phyloP scores from a whole-genome alignment of 2,888 invertebrate species.

The Plusia festucae region DNA sequence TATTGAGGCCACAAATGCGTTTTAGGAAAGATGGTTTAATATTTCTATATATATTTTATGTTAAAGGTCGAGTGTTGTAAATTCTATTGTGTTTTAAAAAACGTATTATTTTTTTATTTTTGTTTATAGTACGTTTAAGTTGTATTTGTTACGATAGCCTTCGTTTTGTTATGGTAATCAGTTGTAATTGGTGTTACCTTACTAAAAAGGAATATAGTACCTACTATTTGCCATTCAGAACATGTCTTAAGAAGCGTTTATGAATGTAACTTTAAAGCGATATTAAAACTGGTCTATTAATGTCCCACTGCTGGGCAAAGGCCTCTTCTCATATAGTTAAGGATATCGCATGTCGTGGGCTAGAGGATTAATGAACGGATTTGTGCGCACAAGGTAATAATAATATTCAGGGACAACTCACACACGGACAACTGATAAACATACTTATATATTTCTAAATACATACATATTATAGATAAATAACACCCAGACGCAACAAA shows the following conservation, averaged over 20 bases:
- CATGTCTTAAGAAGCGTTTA: neutral
- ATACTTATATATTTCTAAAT: too few species aligned
- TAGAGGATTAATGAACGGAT: too few species aligned
- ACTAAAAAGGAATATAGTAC: neutral
- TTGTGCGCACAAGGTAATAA: too few species aligned
- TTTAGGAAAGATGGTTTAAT: slow-evolving; percentile 41
- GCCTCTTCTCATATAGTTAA: too few species aligned
- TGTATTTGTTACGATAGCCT: slow-evolving; percentile 9
- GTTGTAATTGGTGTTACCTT: slow-evolving; percentile 10
- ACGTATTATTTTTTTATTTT: slow-evolving; percentile 25
- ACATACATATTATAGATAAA: too few species aligned
- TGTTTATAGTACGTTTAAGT: slow-evolving; percentile 12
- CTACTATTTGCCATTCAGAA: neutral
- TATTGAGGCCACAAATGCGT: slow-evolving; percentile 28
- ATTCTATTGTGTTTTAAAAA: slow-evolving; percentile 35
- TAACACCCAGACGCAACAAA: too few species aligned
- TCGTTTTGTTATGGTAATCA: slow-evolving; percentile 21
- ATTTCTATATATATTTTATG: slow-evolving; percentile 12
- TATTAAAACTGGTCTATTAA: too few species aligned
- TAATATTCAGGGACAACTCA: too few species aligned
- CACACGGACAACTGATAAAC: too few species aligned
- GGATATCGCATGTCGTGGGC: too few species aligned
- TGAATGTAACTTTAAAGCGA: too few species aligned
- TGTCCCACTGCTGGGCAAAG: too few species aligned
- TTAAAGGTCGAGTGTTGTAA: slow-evolving; percentile 31